Base-by-base conservation (phyloP, 2,797 vertebrate species). In the Melanogrammus aeglefinus region DNA sequence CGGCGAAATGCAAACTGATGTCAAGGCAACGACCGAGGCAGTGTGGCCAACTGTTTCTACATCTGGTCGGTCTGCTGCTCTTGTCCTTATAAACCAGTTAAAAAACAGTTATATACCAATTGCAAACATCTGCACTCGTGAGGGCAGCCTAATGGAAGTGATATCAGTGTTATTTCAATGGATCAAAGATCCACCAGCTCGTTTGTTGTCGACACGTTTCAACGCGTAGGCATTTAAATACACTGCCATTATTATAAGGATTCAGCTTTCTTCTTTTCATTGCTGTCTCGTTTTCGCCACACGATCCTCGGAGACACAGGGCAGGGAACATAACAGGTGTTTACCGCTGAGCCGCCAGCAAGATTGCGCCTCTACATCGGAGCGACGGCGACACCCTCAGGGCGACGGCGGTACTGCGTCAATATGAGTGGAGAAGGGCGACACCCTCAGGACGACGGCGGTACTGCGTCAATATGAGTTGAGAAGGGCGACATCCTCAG, bases 401-500 rank as follows among this genome's bases (percentile, higher is more conserved):
- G 89, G 24, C 44, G 16, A 9, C 18, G 57, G 70, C 27, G 76
- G 81, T 35, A 80, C 0, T 24, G 57, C 57, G 8, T 3, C 18
- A 21, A 5, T 77, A 77, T 78, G 47, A 79, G 78, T 77, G 66
- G 80, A 79, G 12, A 79, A 90, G 87, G 87, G 82, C 82, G 78
- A 86, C 92, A 88, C 85, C 91, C 78, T 9, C 78, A 89, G 92
- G 89, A 27, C 63, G 13, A 7, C 13, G 51, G 51, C 27, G 76
- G 81, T 33, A 80, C 0, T 36, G 35, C 35, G 6, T 6, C 35
- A 0, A 1, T 6, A 36, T 36, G 35, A 36, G 35, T 36, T 6
- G 5, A 7, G 6, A 84, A 90, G 87, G 87, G 82, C 82, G 78
- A 85, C 92, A 89, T 85, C 91, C 79, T 7, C 79, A 89, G 92